Evolutionary conservation across 2,888 invertebrate species (phyloP).

Genomic region (Protula sp.): DNA sequence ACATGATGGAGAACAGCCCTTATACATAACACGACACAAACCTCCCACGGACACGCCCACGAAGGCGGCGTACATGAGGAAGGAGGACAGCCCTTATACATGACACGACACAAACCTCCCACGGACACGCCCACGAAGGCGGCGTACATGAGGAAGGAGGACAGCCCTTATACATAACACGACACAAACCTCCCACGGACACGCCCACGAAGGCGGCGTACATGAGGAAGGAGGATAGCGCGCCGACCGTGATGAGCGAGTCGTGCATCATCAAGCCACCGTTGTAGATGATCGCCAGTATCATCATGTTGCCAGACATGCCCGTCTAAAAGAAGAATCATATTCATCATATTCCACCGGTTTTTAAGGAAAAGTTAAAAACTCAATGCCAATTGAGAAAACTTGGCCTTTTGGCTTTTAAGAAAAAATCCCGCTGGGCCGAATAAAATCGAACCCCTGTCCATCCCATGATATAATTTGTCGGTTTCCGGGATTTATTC

Average conservation of each 20-base stretch:
- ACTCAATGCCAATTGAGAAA: too few species aligned
- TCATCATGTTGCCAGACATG: slow-evolving; percentile 80
- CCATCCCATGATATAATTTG: too few species aligned
- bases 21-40: too few species aligned
- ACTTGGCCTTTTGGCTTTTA: too few species aligned
- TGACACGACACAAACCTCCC: too few species aligned
- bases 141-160: slow-evolving; percentile 90
- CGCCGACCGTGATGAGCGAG: slow-evolving; percentile 69
- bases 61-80: slow-evolving; percentile 89
- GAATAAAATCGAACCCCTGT: too few species aligned
- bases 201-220: slow-evolving; percentile 92
- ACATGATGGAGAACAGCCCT: too few species aligned
- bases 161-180: too few species aligned
- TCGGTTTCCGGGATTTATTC: too few species aligned
- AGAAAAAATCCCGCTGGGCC: too few species aligned
- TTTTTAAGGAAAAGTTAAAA: too few species aligned
- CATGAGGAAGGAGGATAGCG: slow-evolving; percentile 84
- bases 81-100: slow-evolving; percentile 84
- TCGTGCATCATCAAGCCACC: slow-evolving; percentile 84
- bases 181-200: slow-evolving; percentile 83
- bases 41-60: slow-evolving; percentile 86
- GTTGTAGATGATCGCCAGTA: slow-evolving; percentile 84
- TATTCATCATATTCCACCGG: neutral
- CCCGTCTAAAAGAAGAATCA: slow-evolving; percentile 35
- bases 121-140: slow-evolving; percentile 88